phyloP scores from a whole-genome alignment of 2,888 invertebrate genomes.

The Lepidocyrtoides sp. region DNA sequence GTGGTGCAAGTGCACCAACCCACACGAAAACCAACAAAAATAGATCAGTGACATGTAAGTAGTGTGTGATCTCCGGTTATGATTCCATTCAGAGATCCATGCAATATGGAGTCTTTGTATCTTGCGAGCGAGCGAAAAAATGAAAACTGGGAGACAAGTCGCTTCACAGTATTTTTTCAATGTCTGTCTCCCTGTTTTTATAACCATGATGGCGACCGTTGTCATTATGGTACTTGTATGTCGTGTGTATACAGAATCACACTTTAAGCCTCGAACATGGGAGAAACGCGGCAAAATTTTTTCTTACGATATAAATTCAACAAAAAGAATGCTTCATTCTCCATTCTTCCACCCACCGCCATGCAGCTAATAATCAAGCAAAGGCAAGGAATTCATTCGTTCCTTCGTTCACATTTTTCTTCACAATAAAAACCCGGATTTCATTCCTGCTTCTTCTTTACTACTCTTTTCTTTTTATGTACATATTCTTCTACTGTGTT shows the following conservation, averaged over 20 bases:
- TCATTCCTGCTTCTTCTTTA: conserved; percentile 18
- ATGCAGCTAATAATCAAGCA: conserved; percentile 44
- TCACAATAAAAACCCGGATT: conserved; percentile 43
- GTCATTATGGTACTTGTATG: too few relatives aligned
- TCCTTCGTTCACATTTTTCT: conserved; percentile 34
- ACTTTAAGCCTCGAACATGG: not conserved
- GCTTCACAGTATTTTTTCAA: too few relatives aligned
- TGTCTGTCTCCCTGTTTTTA: too few relatives aligned
- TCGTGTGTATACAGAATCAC: too few relatives aligned
- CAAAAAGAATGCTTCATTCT: conserved; percentile 27
- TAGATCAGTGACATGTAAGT: conserved; percentile 6
- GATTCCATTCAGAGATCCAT: not conserved
- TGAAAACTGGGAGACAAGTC: too few relatives aligned
- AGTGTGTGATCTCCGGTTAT: conserved; percentile 10
- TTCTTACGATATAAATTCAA: conserved; percentile 11
- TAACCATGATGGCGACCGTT: too few relatives aligned
- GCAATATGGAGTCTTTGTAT: not conserved
- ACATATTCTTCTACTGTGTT: not conserved
- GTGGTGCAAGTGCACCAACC: conserved; percentile 7
- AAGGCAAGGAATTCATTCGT: conserved; percentile 37
- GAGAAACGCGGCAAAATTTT: not conserved
- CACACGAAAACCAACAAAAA: conserved; percentile 6
- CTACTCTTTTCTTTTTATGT: not conserved
- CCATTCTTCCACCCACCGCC: not conserved
- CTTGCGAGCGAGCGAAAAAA: not conserved